Conservation (phyloP, 2,888 invertebrate genomes). For the Eupelmus urozonus region DNA sequence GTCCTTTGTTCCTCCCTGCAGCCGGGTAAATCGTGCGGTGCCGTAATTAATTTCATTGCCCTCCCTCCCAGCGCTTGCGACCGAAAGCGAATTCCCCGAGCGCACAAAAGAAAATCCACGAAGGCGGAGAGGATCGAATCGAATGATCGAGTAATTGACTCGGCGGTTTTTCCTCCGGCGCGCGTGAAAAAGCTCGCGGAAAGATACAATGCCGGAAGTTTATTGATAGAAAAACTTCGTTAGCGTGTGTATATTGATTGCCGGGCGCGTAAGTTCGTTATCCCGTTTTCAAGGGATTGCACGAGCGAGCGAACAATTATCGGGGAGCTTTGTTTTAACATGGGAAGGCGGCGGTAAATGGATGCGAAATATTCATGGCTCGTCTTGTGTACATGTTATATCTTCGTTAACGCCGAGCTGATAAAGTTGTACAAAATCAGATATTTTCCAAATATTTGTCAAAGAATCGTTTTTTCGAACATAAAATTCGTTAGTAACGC, state of each 20-base stretch:
- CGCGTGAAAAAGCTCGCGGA: not conserved
- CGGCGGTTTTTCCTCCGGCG: not conserved
- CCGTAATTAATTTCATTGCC: constrained; percentile 52
- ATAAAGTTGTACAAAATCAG: too few relatives aligned
- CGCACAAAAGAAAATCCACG: constrained; percentile 25
- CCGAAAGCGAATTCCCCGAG: constrained; percentile 20
- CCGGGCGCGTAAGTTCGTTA: constrained; percentile 1
- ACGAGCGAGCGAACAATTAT: constrained; percentile 20
- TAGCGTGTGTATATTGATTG: not conserved
- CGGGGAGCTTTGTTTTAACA: constrained; percentile 2
- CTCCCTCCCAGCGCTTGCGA: constrained; percentile 1
- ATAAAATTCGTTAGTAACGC: too few relatives aligned
- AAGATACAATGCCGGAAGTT: not conserved
- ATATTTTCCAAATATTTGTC: too few relatives aligned
- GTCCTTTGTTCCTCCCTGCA: constrained; percentile 21
- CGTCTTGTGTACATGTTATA: too few relatives aligned
- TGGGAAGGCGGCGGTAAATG: constrained; percentile 15
- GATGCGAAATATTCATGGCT: constrained; percentile 4
- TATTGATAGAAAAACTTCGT: constrained; percentile 14
- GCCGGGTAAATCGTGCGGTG: constrained; percentile 25
- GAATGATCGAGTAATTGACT: constrained; percentile 31
- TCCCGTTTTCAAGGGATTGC: constrained; percentile 10
- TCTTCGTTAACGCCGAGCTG: too few relatives aligned
- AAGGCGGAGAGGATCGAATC: constrained; percentile 18
- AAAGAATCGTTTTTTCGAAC: too few relatives aligned